Evolutionary conservation across 37 sponge, comb jelly and placozoan genomes (phyloP), one percentile per base, ranked within the genome.

Genomic region (Cladorhizidae sp.): DNA sequence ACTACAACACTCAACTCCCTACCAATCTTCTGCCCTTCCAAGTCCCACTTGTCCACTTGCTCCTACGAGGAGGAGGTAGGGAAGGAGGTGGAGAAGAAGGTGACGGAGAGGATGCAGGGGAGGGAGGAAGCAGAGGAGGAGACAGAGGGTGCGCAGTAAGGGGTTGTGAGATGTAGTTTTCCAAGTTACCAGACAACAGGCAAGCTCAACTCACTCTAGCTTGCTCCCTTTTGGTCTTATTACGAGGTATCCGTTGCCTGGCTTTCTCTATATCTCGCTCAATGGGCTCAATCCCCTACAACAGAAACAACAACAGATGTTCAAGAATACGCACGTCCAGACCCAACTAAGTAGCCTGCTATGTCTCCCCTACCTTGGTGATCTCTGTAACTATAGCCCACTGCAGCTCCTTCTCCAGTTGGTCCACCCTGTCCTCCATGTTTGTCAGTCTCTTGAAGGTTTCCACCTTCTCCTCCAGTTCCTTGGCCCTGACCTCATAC

Each of bases 381-480:
- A 86, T 75, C 75, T 92, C 72, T 14, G n/a, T 69, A 25, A 97
- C 97, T 21, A 64, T 2, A 2, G 94, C 89, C 97, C 97, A 97
- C 62, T 76, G 72, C 39, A 94, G 78, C 70, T 93, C 94, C 57
- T 64, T 69, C 72, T 86, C 77, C 76, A 91, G 75, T 5, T 74
- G 39, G 26, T 64, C 23, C 42, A 87, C 71, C 32, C 59, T 83
- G 9, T 64, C 74, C 52, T 91, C 92, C 80, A 94, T 68, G 2
- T 88, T 67, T 0, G 57, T 70, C 26, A 96, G 65, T 35, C 62
- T 73, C 15, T 82, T 57, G 61, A 94, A 78, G n/a, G 63, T 64
- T 40, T 83, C 58, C 65, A 83, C 74, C 81, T 81, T 79, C 65
- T 95, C 92, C 75, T 91, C 92, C 70, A 86, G 63, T 65, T 75